Conservation (phyloP, 2,113 vertebrate species). For the Myiozetetes cayanensis region DNA sequence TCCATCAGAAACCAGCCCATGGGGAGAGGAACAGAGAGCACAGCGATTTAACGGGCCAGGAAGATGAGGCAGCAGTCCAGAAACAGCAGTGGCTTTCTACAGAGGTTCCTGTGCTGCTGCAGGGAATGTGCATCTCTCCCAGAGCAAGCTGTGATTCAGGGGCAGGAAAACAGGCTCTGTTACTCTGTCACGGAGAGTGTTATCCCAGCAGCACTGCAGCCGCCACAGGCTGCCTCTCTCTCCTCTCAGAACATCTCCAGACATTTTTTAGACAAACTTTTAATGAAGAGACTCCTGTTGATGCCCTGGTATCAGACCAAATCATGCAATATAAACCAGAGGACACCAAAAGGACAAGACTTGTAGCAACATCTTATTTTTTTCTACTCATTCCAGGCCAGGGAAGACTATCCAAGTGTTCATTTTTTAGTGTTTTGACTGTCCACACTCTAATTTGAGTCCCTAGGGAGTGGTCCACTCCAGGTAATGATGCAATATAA, state of each 20-base stretch:
- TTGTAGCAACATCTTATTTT: background rate
- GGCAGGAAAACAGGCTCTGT: background rate
- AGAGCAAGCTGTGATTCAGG: background rate
- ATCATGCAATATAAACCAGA: background rate
- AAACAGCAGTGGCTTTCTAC: background rate
- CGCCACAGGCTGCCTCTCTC: background rate
- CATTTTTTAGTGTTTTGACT: background rate
- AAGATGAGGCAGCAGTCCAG: background rate
- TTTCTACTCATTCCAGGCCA: background rate
- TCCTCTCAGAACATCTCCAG: background rate
- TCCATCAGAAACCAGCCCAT: background rate
- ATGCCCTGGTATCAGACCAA: background rate
- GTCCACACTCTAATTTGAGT: background rate
- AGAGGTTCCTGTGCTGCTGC: background rate
- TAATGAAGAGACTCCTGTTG: background rate
- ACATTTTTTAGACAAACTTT: background rate
- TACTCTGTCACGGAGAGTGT: background rate
- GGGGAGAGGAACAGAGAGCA: background rate
- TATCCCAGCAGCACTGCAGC: background rate
- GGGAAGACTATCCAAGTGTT: background rate
- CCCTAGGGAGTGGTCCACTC: background rate
- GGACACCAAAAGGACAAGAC: background rate
- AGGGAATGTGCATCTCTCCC: background rate
- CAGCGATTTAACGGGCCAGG: background rate
- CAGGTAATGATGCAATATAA: background rate